These are phyloP conservation scores for Drosophila rhopaloa DNA, from an alignment of 1,140 invertebrate genomes.

Conservation along the genomic window DNA sequence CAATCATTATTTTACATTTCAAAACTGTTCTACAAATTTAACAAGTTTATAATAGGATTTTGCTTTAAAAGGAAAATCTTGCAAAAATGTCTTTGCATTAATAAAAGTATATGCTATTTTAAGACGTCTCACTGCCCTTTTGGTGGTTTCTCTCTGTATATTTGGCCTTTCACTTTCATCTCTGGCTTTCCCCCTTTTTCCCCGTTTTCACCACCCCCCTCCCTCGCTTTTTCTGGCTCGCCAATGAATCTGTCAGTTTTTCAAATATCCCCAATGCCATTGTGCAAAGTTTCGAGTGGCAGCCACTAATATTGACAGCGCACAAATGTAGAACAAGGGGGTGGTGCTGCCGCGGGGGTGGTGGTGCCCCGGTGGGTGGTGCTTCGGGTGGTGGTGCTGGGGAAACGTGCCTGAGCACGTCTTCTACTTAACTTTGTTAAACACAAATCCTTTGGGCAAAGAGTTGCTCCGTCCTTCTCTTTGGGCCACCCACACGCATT, in stretches of 20 bases:
- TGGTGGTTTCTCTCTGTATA: neutral
- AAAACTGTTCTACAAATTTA: too few relatives aligned
- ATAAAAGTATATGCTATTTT: neutral
- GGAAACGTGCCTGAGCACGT: constrained; percentile 60
- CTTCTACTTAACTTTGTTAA: constrained; percentile 79
- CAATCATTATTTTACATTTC: too few relatives aligned
- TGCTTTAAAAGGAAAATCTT: neutral
- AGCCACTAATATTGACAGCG: constrained; percentile 58
- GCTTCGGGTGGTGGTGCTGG: constrained; percentile 5
- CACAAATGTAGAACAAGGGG: constrained; percentile 50
- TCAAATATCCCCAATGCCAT: constrained; percentile 49
- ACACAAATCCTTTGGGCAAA: constrained; percentile 82
- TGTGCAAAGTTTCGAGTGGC: constrained; percentile 59
- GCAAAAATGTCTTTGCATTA: neutral
- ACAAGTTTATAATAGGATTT: too few relatives aligned
- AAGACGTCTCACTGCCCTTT: neutral
- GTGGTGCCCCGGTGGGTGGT: neutral
- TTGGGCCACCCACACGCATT: constrained; percentile 47
- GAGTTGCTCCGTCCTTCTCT: constrained; percentile 50
- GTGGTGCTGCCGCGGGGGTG: neutral
- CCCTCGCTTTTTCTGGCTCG: neutral
- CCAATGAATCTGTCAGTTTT: constrained; percentile 52
- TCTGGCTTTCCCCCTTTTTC: too few relatives aligned
- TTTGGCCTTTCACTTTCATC: neutral
- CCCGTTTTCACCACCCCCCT: neutral